Percentiles rank a stretch among this genome's conserved stretches.
Conservation (phyloP, 2,113 vertebrate species). For the Bufo gargarizans region DNA sequence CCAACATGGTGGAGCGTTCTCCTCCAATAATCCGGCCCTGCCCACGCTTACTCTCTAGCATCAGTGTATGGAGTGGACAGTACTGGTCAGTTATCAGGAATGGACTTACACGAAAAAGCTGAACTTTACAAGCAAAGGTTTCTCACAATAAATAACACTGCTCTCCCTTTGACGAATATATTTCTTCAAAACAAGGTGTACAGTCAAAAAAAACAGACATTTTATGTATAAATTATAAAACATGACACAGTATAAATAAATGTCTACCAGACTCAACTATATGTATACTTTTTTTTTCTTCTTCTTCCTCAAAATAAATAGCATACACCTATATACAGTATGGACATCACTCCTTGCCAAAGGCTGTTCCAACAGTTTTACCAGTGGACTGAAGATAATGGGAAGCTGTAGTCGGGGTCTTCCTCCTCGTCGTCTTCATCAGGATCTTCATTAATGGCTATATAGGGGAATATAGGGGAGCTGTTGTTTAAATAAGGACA, state of each 20-base stretch:
- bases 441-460: constrained; percentile 98
- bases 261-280: constrained; percentile 98
- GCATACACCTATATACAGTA: constrained; percentile 99
- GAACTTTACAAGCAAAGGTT: constrained; percentile 94
- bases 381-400: constrained; percentile 97
- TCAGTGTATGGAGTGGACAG: constrained; percentile 69
- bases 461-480: constrained; percentile 98
- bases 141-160: constrained; percentile 99
- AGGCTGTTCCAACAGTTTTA: constrained; percentile 86
- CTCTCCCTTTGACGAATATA: constrained; percentile 99
- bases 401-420: constrained; percentile 96
- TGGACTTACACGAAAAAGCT: constrained; percentile 89
- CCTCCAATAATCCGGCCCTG: background rate
- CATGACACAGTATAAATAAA: constrained; percentile 99
- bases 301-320: constrained; percentile 98
- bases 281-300: constrained; percentile 90
- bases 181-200: constrained; percentile 96
- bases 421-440: constrained; percentile 96
- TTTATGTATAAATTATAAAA: constrained; percentile 99
- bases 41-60: background rate
- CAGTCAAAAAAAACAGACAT: constrained; percentile 91
- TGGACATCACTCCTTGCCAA: constrained; percentile 89
- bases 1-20: background rate
- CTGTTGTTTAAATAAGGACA: constrained; percentile 97
- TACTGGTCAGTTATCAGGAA: constrained; percentile 85